Conservation (phyloP, 1,140 invertebrate genomes). For the Trichogramma pretiosum region DNA sequence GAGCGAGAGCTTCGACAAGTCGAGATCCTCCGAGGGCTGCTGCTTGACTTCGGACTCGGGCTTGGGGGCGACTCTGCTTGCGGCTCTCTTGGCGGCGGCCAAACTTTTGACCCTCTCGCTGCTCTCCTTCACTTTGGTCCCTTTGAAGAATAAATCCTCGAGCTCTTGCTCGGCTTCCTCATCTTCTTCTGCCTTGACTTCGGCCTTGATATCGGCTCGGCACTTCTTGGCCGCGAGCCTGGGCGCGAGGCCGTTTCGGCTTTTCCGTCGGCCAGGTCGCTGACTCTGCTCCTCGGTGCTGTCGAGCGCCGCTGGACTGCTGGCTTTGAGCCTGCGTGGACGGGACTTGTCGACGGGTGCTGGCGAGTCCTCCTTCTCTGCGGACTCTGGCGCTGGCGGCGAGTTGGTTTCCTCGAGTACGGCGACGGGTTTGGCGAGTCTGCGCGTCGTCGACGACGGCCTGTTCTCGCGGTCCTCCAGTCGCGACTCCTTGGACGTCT, state of each 20-base stretch:
- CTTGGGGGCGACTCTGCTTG: neutral
- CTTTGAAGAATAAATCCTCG: no score
- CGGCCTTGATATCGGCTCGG: conserved; percentile 8
- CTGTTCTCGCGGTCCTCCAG: conserved; percentile 45
- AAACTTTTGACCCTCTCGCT: conserved; percentile 30
- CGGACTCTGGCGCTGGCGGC: conserved; percentile 24
- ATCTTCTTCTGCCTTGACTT: conserved; percentile 18
- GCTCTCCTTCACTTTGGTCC: conserved; percentile 36
- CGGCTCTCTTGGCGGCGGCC: conserved; percentile 13
- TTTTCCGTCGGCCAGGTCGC: conserved; percentile 2
- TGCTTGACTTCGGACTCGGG: neutral
- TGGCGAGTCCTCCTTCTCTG: conserved; percentile 34
- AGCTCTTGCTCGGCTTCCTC: conserved; percentile 16
- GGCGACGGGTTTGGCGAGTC: conserved; percentile 33
- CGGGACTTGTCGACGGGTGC: no score
- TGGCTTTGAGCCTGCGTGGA: neutral
- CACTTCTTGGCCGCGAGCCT: conserved; percentile 18
- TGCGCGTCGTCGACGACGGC: conserved; percentile 29
- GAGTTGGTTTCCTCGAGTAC: conserved; percentile 42
- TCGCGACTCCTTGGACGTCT: conserved; percentile 25
- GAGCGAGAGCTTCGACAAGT: no score
- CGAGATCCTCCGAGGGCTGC: neutral
- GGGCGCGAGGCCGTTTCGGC: conserved; percentile 16
- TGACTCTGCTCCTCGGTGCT: neutral
- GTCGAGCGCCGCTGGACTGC: neutral